These are phyloP conservation scores for Etia nguti DNA, from an alignment of 2,113 vertebrate genomes.

Conservation along the genomic window DNA sequence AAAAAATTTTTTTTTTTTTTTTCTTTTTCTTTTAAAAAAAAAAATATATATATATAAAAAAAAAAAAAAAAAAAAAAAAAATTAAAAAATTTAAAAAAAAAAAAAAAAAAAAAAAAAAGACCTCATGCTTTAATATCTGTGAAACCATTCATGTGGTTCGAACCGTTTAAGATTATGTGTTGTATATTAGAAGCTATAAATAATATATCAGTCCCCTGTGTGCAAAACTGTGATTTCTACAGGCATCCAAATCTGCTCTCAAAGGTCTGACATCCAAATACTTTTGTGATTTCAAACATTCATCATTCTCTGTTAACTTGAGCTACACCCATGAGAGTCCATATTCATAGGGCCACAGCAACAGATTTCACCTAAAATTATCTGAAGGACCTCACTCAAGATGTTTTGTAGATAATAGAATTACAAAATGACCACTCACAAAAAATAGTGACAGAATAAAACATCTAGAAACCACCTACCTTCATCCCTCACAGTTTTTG, in stretches of 20 bases:
- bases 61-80: too few relatives aligned
- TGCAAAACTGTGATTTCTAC: neutral
- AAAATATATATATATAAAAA: too few relatives aligned
- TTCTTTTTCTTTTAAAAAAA: too few relatives aligned
- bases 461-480: neutral
- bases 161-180: neutral
- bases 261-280: neutral
- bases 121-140: neutral
- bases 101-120: neutral
- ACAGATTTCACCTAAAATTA: neutral
- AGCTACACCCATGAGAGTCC: neutral
- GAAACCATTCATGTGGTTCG: neutral
- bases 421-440: neutral
- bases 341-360: neutral
- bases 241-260: neutral
- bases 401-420: neutral
- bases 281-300: neutral
- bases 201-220: neutral
- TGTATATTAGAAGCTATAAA: neutral
- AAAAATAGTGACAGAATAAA: neutral
- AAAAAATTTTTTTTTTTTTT: too few relatives aligned
- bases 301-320: neutral
- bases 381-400: neutral
- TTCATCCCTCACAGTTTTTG: neutral
- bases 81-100: neutral